Evolutionary conservation across 2,113 vertebrate genomes (phyloP), one percentile per base, ranked within the genome.

Genomic region (Gadus macrocephalus): DNA sequence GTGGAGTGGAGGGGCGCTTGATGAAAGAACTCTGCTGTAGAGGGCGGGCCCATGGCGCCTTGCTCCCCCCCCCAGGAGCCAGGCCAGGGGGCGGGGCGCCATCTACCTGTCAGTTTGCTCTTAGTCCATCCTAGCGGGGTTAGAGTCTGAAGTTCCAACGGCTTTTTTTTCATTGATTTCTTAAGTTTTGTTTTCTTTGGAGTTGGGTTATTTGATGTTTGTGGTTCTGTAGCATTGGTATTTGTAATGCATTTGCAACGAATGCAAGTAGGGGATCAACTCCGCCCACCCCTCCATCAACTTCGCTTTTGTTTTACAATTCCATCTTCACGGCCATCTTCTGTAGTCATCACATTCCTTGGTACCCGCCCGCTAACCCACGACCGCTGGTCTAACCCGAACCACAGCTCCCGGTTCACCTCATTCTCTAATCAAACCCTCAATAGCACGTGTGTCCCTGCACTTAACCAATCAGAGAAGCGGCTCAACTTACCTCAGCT

Each of bases 1-100:
- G 81, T 14, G 88, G 88, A 85, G 87, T 82, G 83, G 78, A 69
- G 83, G 89, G 91, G 84, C 84, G 87, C 69, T 91, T 93, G 92
- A 93, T 92, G 90, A 92, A 92, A 92, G 88, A 88, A 86, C 85
- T 89, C 87, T 89, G 85, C 87, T 84, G 78, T 89, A 85, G 82
- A 83, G 73, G 42, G 78, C 84, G 78, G 90, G 87, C 85, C 91
- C 90, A 91, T 90, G 91, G 87, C 89, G 87, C 90, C 87, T 78
- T 83, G 84, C 84, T 91, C 81, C 83, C 81, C 20, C 31, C 31
- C 31, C 31, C 31, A 35, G 28, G 79, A 75, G 81, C 76, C 56
- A 12, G 25, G 17, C 66, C 62, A 77, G 78, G 71, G 79, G 88
- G 89, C 70, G 49, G 87, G 80, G 88, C 90, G 85, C 89, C 91